These are phyloP conservation scores for Micromys minutus DNA, from an alignment of 2,113 vertebrate genomes.

Conservation along the genomic window DNA sequence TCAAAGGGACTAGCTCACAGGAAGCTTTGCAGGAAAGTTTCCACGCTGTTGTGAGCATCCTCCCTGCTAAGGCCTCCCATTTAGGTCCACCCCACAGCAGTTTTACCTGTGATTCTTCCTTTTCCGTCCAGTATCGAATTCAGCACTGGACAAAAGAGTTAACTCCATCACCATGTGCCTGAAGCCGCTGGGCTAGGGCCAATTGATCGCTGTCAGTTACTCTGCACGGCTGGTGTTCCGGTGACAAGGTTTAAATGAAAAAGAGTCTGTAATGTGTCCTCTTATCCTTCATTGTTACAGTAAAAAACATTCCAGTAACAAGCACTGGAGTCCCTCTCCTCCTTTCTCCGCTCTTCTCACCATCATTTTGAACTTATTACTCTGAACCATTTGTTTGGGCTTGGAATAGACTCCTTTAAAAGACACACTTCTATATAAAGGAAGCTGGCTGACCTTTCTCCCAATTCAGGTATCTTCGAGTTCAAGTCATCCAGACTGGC, in stretches of 20 bases:
- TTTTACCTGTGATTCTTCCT: background rate
- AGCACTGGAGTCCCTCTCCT: background rate
- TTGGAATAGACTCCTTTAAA: background rate
- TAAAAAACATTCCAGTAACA: background rate
- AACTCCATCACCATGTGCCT: background rate
- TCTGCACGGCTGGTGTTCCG: background rate
- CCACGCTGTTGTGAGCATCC: background rate
- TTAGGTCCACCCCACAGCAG: background rate
- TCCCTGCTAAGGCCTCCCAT: background rate
- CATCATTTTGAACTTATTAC: background rate
- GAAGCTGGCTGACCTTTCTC: background rate
- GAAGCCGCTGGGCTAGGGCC: background rate
- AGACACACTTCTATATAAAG: background rate
- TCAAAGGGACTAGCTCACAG: background rate
- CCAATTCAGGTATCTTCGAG: background rate
- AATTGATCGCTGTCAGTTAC: background rate
- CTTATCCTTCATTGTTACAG: background rate
- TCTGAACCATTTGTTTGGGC: background rate
- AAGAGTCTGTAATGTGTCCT: background rate
- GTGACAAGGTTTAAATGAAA: conserved; percentile 6
- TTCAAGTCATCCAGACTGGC: background rate
- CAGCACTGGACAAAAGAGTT: conserved; percentile 15
- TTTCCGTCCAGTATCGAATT: background rate
- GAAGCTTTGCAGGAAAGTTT: background rate
- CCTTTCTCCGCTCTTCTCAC: background rate